Conservation (phyloP, 2,888 invertebrate species). For the Osmoderma eremita region DNA sequence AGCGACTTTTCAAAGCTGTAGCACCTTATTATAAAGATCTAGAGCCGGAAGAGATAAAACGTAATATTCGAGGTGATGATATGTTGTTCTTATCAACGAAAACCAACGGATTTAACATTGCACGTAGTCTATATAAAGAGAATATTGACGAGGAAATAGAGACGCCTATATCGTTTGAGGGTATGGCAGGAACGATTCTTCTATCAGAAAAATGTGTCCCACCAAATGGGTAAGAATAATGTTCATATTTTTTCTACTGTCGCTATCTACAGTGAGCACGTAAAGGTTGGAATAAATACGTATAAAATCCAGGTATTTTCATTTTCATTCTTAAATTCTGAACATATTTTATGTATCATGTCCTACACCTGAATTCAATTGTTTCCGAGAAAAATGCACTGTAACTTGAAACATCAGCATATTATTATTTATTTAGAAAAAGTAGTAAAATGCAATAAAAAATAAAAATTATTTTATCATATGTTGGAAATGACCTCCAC, state of each 20-base stretch:
- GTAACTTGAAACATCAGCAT: no score
- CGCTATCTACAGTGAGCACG: no score
- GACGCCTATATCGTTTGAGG: slow-evolving; percentile 76
- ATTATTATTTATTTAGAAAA: no score
- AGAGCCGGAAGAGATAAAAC: slow-evolving; percentile 84
- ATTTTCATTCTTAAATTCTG: no score
- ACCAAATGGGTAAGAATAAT: slow-evolving; percentile 70
- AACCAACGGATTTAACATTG: slow-evolving; percentile 76
- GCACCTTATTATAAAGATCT: slow-evolving; percentile 82
- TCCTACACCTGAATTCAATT: no score
- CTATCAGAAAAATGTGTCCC: slow-evolving; percentile 72
- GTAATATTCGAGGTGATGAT: slow-evolving; percentile 91
- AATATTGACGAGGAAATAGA: slow-evolving; percentile 65
- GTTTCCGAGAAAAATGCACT: no score
- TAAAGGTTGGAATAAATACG: no score
- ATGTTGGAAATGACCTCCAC: no score
- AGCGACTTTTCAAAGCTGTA: slow-evolving; percentile 84
- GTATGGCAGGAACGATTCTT: slow-evolving; percentile 85
- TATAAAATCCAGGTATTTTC: background rate
- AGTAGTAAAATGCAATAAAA: no score
- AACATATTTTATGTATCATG: no score
- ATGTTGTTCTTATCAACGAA: slow-evolving; percentile 83
- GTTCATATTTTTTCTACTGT: no score
- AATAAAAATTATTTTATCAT: no score
- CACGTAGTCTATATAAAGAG: slow-evolving; percentile 77